phyloP scores from a whole-genome alignment of 1,140 invertebrate species.

The Drosophila bocqueti region DNA sequence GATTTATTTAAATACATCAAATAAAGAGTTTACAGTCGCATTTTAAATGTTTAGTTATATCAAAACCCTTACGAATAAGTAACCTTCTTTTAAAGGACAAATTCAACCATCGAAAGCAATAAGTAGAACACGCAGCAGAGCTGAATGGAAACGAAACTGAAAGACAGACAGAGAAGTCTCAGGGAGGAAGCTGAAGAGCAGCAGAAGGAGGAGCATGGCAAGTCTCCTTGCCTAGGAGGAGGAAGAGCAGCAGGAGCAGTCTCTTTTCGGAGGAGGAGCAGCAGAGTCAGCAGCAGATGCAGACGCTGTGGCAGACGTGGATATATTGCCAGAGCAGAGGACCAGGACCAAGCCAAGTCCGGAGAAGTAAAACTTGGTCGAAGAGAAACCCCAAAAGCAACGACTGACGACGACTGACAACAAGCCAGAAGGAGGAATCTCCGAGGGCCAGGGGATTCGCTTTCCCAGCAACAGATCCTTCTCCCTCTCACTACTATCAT shows the following conservation, averaged over 20 bases:
- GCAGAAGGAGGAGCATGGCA: conserved; percentile 1
- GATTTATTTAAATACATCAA: neutral
- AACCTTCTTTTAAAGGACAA: conserved; percentile 1
- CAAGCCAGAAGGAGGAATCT: neutral
- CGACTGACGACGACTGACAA: conserved; percentile 42
- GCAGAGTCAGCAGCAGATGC: conserved; percentile 30
- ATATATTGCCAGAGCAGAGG: conserved; percentile 65
- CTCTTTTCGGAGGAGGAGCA: neutral
- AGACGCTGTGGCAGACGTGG: conserved; percentile 77
- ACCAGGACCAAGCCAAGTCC: conserved; percentile 6
- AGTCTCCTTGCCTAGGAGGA: neutral
- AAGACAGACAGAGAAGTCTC: conserved; percentile 16
- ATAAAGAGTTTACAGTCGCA: neutral
- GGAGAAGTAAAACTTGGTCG: conserved; percentile 25
- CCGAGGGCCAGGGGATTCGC: neutral
- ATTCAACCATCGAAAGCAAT: conserved; percentile 15
- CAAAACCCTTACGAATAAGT: neutral
- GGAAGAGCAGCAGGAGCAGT: neutral
- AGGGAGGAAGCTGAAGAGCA: conserved; percentile 27
- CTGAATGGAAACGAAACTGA: conserved; percentile 53
- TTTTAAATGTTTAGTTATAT: neutral
- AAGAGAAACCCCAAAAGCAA: conserved; percentile 45
- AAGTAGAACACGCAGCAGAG: conserved; percentile 42
- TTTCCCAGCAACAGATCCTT: conserved; percentile 36
- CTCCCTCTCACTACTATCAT: neutral